These are phyloP conservation scores for Formicarius rufipectus DNA, from an alignment of 2,113 vertebrate genomes.

Conservation along the genomic window DNA sequence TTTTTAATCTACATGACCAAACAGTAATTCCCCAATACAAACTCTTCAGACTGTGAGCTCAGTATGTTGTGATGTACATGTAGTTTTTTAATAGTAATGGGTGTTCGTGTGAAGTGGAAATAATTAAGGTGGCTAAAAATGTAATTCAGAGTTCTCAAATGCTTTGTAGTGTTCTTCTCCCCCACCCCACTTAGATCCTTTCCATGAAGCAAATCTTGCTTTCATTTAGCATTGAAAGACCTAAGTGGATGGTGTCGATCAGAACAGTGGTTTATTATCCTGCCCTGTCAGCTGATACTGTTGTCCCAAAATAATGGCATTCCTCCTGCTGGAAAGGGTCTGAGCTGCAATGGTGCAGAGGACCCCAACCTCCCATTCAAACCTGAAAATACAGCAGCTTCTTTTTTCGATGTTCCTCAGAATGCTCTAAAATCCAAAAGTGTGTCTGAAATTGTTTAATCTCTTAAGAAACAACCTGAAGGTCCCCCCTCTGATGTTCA, in stretches of 20 bases:
- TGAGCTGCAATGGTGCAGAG: neutral
- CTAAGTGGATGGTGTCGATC: neutral
- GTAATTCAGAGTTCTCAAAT: neutral
- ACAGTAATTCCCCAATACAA: neutral
- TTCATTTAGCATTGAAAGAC: neutral
- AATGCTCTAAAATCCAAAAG: neutral
- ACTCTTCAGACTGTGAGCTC: neutral
- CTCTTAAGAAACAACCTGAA: neutral
- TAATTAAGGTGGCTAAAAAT: neutral
- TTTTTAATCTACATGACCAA: neutral
- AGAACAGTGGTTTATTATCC: neutral
- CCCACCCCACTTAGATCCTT: accelerated
- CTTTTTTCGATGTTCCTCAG: neutral
- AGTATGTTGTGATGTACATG: neutral
- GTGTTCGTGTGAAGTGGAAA: neutral
- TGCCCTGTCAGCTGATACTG: neutral
- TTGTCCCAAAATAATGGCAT: neutral
- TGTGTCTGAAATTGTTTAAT: neutral
- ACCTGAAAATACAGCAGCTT: neutral
- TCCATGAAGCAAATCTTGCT: neutral
- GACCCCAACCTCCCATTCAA: neutral
- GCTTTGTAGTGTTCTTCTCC: neutral
- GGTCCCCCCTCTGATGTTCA: neutral
- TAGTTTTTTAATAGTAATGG: neutral
- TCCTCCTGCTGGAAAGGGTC: neutral